phyloP scores from a whole-genome alignment of 2,113 vertebrate genomes.

The Amphiprion percula region DNA sequence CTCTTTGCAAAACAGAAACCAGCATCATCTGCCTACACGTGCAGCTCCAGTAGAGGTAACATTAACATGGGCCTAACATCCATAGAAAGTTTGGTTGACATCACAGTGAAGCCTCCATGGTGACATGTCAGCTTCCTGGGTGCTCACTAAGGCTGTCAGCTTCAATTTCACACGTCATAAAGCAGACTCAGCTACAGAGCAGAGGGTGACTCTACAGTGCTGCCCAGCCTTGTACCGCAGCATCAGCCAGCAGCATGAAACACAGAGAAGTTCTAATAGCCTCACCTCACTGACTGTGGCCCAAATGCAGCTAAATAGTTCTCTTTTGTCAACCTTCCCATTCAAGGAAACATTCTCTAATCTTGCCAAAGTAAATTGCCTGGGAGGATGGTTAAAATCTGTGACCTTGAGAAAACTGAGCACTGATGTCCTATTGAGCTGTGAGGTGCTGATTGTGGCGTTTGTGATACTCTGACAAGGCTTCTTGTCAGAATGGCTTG shows the following conservation, averaged over 20 bases:
- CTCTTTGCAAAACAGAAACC: not conserved
- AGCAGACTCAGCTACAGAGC: conserved; percentile 49
- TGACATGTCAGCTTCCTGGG: conserved; percentile 39
- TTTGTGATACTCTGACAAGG: not conserved
- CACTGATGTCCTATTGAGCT: not conserved
- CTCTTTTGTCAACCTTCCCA: not conserved
- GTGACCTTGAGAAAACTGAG: not conserved
- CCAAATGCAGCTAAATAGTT: not conserved
- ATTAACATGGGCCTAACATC: conserved; percentile 19
- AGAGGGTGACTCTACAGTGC: conserved; percentile 31
- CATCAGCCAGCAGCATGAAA: conserved; percentile 12
- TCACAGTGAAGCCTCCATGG: conserved; percentile 26
- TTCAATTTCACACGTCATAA: conserved; percentile 75
- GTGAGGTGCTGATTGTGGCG: not conserved
- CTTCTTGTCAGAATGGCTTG: conserved; percentile 35
- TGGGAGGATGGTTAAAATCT: not conserved
- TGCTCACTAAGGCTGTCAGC: conserved; percentile 40
- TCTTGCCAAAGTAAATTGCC: not conserved
- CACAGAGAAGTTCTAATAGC: not conserved
- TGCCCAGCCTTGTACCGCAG: conserved; percentile 27
- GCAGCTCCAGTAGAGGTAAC: conserved; percentile 4
- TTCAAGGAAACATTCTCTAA: not conserved
- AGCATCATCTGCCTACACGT: not conserved
- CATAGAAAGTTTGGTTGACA: conserved; percentile 34
- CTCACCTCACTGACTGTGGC: conserved; percentile 1